A percentile compares a stretch with the other conserved stretches of the same genome.
phyloP scores from a whole-genome alignment of 2,888 invertebrate genomes.

The Andrena camellia region DNA sequence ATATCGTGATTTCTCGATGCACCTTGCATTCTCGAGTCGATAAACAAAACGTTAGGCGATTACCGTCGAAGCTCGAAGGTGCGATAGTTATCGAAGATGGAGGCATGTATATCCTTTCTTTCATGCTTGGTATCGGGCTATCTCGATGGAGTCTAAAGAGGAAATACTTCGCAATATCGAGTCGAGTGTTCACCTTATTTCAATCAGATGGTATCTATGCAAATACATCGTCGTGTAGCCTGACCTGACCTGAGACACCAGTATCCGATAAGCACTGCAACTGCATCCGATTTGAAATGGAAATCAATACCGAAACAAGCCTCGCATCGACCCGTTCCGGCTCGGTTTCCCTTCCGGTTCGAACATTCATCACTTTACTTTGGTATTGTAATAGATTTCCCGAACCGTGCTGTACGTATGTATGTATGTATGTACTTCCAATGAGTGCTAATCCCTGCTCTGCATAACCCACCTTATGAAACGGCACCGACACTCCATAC shows the following conservation, averaged over 20 bases:
- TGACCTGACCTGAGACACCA: slow-evolving; percentile 68
- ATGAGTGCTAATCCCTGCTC: slow-evolving; percentile 29
- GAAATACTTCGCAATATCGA: slow-evolving; percentile 61
- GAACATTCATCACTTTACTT: slow-evolving; percentile 70
- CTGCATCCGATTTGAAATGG: slow-evolving; percentile 73
- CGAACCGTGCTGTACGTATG: slow-evolving; percentile 1
- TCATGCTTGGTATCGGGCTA: slow-evolving; percentile 9
- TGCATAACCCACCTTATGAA: slow-evolving; percentile 25
- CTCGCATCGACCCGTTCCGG: slow-evolving; percentile 62
- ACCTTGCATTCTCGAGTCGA: neutral
- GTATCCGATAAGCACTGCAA: slow-evolving; percentile 69
- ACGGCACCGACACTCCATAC: neutral
- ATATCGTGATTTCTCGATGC: neutral
- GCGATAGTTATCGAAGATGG: slow-evolving; percentile 16
- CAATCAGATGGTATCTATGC: slow-evolving; percentile 66
- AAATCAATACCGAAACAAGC: slow-evolving; percentile 72
- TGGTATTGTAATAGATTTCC: slow-evolving; percentile 62
- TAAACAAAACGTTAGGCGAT: slow-evolving; percentile 13
- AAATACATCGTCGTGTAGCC: slow-evolving; percentile 58
- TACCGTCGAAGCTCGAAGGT: neutral
- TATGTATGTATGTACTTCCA: neutral
- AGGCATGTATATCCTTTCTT: slow-evolving; percentile 23
- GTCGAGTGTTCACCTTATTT: slow-evolving; percentile 69
- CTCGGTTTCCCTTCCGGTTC: slow-evolving; percentile 51
- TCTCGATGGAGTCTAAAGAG: slow-evolving; percentile 28